These are phyloP conservation scores for Chrysolina americana DNA, from an alignment of 2,888 invertebrate genomes.

Conservation along the genomic window DNA sequence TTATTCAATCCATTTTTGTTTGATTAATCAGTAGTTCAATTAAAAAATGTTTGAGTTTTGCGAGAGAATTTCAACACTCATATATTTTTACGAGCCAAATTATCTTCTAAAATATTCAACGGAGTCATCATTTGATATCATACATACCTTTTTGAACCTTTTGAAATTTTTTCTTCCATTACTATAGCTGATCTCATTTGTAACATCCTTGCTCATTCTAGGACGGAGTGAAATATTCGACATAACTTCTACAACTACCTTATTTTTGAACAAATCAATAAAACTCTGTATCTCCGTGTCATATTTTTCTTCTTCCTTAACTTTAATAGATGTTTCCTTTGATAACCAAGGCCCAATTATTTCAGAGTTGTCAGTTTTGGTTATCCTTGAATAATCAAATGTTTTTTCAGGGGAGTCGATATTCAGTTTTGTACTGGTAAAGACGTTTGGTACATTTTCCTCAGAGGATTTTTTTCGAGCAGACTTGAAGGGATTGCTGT, in stretches of 20 bases:
- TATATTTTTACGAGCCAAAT: too few relatives aligned
- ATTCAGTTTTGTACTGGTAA: slow-evolving; percentile 35
- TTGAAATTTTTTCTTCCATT: slow-evolving; percentile 52
- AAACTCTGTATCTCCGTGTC: slow-evolving; percentile 50
- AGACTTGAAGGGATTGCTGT: slow-evolving; percentile 36
- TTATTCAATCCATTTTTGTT: too few relatives aligned
- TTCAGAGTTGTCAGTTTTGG: slow-evolving; percentile 19
- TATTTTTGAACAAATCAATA: slow-evolving; percentile 56
- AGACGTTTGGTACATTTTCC: slow-evolving; percentile 21
- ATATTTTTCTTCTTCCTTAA: slow-evolving; percentile 38
- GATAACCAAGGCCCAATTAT: slow-evolving; percentile 47
- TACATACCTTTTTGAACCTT: slow-evolving; percentile 57
- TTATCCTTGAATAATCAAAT: slow-evolving; percentile 32
- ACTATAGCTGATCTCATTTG: slow-evolving; percentile 32
- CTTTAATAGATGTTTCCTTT: slow-evolving; percentile 36
- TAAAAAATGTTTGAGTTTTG: too few relatives aligned
- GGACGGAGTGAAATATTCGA: slow-evolving; percentile 38
- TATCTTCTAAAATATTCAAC: too few relatives aligned
- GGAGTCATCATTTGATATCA: not conserved
- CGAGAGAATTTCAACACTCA: too few relatives aligned
- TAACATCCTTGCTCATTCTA: slow-evolving; percentile 24
- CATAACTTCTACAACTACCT: slow-evolving; percentile 52
- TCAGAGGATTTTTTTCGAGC: slow-evolving; percentile 16
- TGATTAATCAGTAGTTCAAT: too few relatives aligned
- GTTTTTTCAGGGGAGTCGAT: slow-evolving; percentile 20